These are phyloP conservation scores for Philonicus albiceps DNA, from an alignment of 2,888 invertebrate species.

Conservation along the genomic window DNA sequence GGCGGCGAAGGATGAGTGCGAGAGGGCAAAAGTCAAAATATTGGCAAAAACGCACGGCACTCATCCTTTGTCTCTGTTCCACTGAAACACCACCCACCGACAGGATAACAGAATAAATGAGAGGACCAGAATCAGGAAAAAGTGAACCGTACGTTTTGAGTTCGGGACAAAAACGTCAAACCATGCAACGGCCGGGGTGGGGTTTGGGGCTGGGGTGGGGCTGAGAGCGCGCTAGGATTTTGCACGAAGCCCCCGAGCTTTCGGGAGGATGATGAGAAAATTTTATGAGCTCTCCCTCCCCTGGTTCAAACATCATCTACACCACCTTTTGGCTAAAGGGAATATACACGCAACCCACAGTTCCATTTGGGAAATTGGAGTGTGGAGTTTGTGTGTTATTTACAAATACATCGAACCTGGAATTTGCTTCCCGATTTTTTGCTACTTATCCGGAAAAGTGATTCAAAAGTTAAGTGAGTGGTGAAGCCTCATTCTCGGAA, in stretches of 20 bases:
- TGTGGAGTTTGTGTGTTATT: constrained; percentile 45
- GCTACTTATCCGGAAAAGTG: constrained; percentile 19
- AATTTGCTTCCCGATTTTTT: constrained; percentile 36
- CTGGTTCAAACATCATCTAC: constrained; percentile 34
- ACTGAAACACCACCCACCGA: neutral
- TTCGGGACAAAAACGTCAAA: constrained; percentile 25
- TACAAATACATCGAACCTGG: constrained; percentile 43
- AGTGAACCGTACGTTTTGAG: neutral
- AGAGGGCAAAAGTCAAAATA: constrained; percentile 33
- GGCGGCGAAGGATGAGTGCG: constrained; percentile 17
- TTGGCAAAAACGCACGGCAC: constrained; percentile 23
- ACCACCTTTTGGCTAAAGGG: constrained; percentile 44
- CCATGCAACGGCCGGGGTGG: neutral
- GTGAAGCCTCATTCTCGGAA: constrained; percentile 6
- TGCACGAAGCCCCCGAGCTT: neutral
- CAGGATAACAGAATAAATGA: constrained; percentile 30
- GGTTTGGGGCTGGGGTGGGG: neutral
- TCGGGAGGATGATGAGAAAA: constrained; percentile 27
- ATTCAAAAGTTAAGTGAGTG: constrained; percentile 25
- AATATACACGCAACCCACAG: constrained; percentile 45
- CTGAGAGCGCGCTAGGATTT: constrained; percentile 1
- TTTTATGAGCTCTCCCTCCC: constrained; percentile 37
- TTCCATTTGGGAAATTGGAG: constrained; percentile 46
- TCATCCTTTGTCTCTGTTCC: constrained; percentile 27
- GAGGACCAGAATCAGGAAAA: constrained; percentile 34